Evolutionary conservation across 2,888 invertebrate species (phyloP), one percentile per base, ranked within the genome.

Genomic region (Cheilosia variabilis): DNA sequence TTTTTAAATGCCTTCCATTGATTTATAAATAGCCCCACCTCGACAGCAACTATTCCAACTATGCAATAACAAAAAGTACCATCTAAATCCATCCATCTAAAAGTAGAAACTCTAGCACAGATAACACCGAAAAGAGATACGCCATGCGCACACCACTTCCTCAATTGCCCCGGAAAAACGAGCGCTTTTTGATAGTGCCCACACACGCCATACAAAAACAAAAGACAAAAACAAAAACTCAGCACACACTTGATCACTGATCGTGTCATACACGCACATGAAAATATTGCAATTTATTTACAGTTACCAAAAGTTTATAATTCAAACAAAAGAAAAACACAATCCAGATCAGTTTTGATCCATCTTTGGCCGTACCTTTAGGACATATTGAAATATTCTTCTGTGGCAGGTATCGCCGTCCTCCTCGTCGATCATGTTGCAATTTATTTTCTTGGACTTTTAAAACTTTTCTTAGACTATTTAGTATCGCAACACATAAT

Each of bases 341-440:
- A 52, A n/a, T n/a, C 24, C 45, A 60, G 53, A 68, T 68, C 66
- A 57, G 10, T 55, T 17, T 37, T 15, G n/a, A 34, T 24, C 0
- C 17, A 53, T 17, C 27, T 27, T 75, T 77, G 81, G 5, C 17
- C 47, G 24, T 52, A 52, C 86, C 86, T 86, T 86, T 1, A 86
- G 86, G 72, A 86, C 68, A 57, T 53, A 86, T n/a, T 81, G 76
- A 68, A 86, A 81, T 57, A 86, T 81, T 77, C 86, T 76, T 86
- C 72, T 24, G 66, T 86, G 86, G 57, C 66, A 86, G 34, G 52
- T 76, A 68, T 86, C 81, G 27, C 62, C 76, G 68, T 81, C 86
- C 41, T 80, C 76, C 19, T 86, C 81, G 15, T 77, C 76, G 55
- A 86, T 81, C 86, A 86, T 86, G 47, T 17, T 75, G 13, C 1